These are phyloP conservation scores for Nesogale talazaci DNA, from an alignment of 2,113 vertebrate genomes.

Conservation along the genomic window DNA sequence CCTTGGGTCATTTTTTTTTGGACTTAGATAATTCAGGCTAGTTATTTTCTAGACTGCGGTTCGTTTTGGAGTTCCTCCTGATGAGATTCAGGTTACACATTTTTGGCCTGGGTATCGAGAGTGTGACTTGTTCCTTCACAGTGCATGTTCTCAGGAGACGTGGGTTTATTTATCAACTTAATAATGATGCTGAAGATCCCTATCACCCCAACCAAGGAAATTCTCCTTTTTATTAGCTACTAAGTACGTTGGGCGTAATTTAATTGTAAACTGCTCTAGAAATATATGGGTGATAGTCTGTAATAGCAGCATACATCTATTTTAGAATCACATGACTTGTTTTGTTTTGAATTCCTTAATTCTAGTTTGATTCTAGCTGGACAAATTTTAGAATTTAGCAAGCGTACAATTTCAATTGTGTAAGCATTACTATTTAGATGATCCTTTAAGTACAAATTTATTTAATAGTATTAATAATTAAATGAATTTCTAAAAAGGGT, in stretches of 20 bases:
- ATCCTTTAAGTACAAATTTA: slow-evolving; percentile 40
- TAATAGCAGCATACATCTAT: too few relatives aligned
- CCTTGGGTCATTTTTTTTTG: background rate
- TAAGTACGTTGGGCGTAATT: background rate
- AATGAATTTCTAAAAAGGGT: background rate
- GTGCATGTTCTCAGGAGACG: background rate
- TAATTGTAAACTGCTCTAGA: background rate
- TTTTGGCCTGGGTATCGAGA: background rate
- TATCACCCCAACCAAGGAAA: background rate
- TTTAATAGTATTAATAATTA: slow-evolving; percentile 12
- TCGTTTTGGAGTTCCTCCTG: background rate
- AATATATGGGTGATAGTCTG: too few relatives aligned
- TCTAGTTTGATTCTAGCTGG: background rate
- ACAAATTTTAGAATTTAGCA: background rate
- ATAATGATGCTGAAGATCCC: background rate
- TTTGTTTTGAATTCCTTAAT: background rate
- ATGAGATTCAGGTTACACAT: background rate
- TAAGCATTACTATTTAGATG: background rate
- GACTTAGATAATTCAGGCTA: background rate
- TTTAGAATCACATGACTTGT: background rate
- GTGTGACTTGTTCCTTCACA: background rate
- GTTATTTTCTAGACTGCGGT: background rate
- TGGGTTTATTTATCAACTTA: background rate
- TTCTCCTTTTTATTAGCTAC: background rate
- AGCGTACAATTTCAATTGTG: background rate